Base-by-base conservation (phyloP, 2,113 vertebrate species). In the Nycticorax nycticorax region DNA sequence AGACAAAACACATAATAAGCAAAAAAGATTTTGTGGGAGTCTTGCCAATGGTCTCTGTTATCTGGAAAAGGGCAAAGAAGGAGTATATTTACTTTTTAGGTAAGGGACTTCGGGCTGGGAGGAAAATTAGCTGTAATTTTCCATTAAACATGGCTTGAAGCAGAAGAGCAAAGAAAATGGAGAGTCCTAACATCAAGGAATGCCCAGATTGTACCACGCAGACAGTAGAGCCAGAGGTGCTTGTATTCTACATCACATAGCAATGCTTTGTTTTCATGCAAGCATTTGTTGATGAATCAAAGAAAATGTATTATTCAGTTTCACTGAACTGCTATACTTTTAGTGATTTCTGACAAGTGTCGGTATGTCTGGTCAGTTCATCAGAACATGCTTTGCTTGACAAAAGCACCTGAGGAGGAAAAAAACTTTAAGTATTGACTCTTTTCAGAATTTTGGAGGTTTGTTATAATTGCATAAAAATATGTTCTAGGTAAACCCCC, bases 201-300 rank as follows among this genome's bases (percentile, higher is more conserved):
- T 32, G 18, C 21, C 18, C 32, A 71, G 20, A 52, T 74, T 0
- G 1, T 10, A 37, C 12, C 6, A 19, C 4, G 5, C 9, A 64
- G 85, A 63, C 32, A 53, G 10, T 22, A n/a, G 57, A 63, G 32
- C 20, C 8, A 28, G 21, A 84, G 35, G 1, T 64, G 8, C 26
- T 85, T 57, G 27, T 57, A 33, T 64, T 72, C 27, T 37, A 8
- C 27, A 24, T 64, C 18, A 16, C 14, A 32, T 6, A 52, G 18
- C 27, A 59, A 14, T 39, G 13, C 37, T 71, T 52, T 71, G 41
- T 43, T 45, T 57, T 48, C n/a, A 33, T 75, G 39, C 47, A 68
- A 88, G 18, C 17, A 10, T 52, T 72, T 47, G 20, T 21, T 59
- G 24, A 59, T n/a, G 28, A 64, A 72, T 9, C 1, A 7, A 72